Percentiles rank a stretch among this genome's conserved stretches.
Evolutionary conservation across 1,140 invertebrate species (phyloP).

Genomic region (Drosophila orosa): DNA sequence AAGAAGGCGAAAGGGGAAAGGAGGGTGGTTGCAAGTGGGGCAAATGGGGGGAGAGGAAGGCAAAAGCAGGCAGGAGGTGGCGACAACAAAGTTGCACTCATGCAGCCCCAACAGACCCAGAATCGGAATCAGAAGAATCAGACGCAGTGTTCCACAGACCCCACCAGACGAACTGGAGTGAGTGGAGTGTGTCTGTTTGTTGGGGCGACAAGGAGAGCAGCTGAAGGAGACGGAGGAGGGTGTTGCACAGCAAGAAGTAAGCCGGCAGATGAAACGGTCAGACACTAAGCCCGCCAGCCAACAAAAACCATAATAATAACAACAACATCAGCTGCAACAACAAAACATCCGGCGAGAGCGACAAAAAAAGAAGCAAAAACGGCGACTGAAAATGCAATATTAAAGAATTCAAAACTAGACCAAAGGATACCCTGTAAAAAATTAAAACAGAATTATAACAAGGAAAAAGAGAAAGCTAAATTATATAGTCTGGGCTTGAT

Average conservation of each 20-base stretch:
- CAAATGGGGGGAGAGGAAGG: background rate
- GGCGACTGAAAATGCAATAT: constrained; percentile 16
- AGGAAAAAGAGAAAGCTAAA: background rate
- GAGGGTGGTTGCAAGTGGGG: constrained; percentile 4
- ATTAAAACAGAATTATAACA: background rate
- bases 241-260: constrained; percentile 35
- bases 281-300: constrained; percentile 44
- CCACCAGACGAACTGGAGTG: constrained; percentile 38
- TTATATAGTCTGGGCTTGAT: background rate
- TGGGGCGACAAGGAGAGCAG: constrained; percentile 3
- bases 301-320: constrained; percentile 21
- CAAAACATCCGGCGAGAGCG: constrained; percentile 69
- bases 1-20: constrained; percentile 4
- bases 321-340: constrained; percentile 52
- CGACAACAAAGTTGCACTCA: constrained; percentile 60
- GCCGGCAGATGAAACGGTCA: constrained; percentile 65
- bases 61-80: constrained; percentile 21
- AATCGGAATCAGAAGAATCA: constrained; percentile 37
- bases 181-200: constrained; percentile 12
- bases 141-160: constrained; percentile 34
- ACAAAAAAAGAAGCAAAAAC: constrained; percentile 29
- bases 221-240: background rate
- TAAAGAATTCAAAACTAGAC: background rate
- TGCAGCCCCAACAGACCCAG: constrained; percentile 38
- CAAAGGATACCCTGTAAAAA: background rate